A percentile compares a stretch with the other conserved stretches of the same genome.
Evolutionary conservation across 2,888 invertebrate genomes (phyloP).

Genomic region (Drosophila colorata): DNA sequence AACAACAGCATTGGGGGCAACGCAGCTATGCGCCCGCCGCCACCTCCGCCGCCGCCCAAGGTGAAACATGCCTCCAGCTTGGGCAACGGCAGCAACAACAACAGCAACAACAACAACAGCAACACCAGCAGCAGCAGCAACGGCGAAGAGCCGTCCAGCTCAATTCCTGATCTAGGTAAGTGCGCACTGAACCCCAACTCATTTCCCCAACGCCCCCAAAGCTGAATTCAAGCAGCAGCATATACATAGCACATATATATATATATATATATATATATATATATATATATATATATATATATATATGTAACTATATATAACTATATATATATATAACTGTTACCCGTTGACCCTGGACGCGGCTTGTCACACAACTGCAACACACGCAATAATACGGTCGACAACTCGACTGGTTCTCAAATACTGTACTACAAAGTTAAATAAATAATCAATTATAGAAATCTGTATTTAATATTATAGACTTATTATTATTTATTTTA

Average conservation of each 20-base stretch:
- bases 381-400: constrained; percentile 11
- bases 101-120: constrained; percentile 11
- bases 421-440: constrained; percentile 27
- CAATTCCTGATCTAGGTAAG: constrained; percentile 95
- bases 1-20: constrained; percentile 33
- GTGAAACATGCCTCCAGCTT: constrained; percentile 79
- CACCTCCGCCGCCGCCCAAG: constrained; percentile 85
- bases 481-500: no score
- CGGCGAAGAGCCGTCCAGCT: constrained; percentile 92
- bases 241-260: not conserved
- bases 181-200: constrained; percentile 46
- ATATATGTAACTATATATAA: no score
- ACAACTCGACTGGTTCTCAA: constrained; percentile 18
- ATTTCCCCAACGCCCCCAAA: constrained; percentile 1
- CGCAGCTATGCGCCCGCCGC: constrained; percentile 84
- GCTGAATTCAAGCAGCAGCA: not conserved
- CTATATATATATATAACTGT: no score
- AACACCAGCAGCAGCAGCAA: constrained; percentile 41
- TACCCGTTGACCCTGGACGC: constrained; percentile 71
- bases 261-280: not conserved
- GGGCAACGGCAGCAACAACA: constrained; percentile 35
- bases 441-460: not conserved
- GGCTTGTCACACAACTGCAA: constrained; percentile 41
- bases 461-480: not conserved
- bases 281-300: not conserved